Percentiles rank a stretch among this genome's conserved stretches.
Conservation (phyloP, 1,140 invertebrate species). For the Heterodera schachtii region DNA sequence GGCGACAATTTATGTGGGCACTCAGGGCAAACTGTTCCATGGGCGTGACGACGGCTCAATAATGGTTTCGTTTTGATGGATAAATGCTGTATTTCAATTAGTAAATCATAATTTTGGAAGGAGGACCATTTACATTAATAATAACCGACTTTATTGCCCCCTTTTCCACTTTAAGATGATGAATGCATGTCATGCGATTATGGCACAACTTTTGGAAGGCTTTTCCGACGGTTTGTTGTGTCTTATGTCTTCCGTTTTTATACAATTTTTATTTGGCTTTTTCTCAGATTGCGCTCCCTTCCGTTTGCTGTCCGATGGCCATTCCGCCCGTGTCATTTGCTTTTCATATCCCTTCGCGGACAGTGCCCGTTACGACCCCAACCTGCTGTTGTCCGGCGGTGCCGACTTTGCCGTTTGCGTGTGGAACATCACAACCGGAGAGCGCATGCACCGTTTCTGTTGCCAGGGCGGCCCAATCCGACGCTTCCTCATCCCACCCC, state of each 20-base stretch:
- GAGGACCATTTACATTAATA: too few relatives aligned
- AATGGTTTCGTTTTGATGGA: neutral
- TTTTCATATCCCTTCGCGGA: constrained; percentile 90
- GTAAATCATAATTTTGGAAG: neutral
- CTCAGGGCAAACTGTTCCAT: constrained; percentile 87
- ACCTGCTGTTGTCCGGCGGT: constrained; percentile 88
- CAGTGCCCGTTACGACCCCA: constrained; percentile 86
- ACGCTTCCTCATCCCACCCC: constrained; percentile 85
- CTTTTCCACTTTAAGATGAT: constrained; percentile 78
- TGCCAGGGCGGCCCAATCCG: constrained; percentile 85
- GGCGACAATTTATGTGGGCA: constrained; percentile 86
- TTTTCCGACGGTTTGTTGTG: constrained; percentile 25
- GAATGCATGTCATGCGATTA: constrained; percentile 90
- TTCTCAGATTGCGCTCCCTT: constrained; percentile 33
- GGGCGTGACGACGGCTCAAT: constrained; percentile 90
- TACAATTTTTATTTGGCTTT: neutral
- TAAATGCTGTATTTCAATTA: too few relatives aligned
- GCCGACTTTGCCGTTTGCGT: constrained; percentile 95
- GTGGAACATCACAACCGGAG: constrained; percentile 91
- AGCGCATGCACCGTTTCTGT: constrained; percentile 88
- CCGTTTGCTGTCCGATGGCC: constrained; percentile 76
- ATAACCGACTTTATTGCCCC: neutral
- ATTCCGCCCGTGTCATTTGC: constrained; percentile 90
- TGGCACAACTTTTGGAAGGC: constrained; percentile 86
- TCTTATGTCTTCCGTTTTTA: neutral